Evolutionary conservation across 1,140 invertebrate genomes (phyloP).

Genomic region (Euwallacea similis): DNA sequence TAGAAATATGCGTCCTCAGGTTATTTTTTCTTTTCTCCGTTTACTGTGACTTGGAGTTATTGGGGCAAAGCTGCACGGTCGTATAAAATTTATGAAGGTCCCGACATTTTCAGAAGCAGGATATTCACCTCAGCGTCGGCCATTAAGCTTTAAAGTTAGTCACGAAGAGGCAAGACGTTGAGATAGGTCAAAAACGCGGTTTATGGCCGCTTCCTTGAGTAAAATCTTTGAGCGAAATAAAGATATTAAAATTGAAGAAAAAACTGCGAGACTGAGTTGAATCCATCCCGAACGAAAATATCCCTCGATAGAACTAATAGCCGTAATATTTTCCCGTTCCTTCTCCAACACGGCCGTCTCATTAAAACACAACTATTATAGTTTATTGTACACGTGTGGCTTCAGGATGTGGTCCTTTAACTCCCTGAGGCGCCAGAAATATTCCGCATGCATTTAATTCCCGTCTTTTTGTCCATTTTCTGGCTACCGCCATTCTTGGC

Average conservation of each 20-base stretch:
- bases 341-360: neutral
- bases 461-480: slow-evolving; percentile 18
- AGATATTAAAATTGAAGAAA: neutral
- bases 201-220: neutral
- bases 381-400: slow-evolving; percentile 21
- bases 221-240: too few relatives aligned
- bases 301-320: neutral
- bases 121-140: slow-evolving; percentile 12
- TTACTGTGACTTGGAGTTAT: slow-evolving; percentile 4
- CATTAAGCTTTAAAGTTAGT: slow-evolving; percentile 13
- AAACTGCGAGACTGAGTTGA: neutral
- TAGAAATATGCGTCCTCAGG: too few relatives aligned
- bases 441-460: slow-evolving; percentile 18
- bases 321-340: slow-evolving; percentile 3
- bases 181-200: neutral
- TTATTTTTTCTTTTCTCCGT: too few relatives aligned
- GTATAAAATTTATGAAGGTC: slow-evolving; percentile 27
- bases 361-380: slow-evolving; percentile 18
- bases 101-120: slow-evolving; percentile 16
- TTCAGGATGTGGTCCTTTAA: slow-evolving; percentile 7
- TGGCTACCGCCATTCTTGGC: slow-evolving; percentile 21
- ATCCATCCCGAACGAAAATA: neutral
- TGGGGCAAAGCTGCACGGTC: slow-evolving; percentile 15
- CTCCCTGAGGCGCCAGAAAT: slow-evolving; percentile 19
- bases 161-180: slow-evolving; percentile 8